Evolutionary conservation across 2,113 vertebrate species (phyloP).

Genomic region (Epinephelus moara): DNA sequence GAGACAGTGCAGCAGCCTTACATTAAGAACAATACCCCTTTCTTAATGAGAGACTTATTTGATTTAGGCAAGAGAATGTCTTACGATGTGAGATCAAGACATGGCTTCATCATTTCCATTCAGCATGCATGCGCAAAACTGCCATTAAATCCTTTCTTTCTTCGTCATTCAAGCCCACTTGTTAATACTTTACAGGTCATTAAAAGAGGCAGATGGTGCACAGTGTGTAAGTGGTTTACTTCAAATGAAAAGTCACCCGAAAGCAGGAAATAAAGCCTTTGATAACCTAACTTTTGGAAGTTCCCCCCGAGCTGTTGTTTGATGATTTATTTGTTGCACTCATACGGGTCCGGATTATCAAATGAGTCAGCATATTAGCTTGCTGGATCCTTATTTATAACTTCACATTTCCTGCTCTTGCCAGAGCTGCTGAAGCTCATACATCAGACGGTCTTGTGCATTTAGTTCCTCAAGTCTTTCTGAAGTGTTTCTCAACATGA

Average conservation of each 20-base stretch:
- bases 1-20: conserved; percentile 16
- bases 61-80: not conserved
- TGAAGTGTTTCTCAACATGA: not conserved
- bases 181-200: conserved; percentile 20
- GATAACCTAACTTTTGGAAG: conserved; percentile 9
- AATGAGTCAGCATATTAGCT: conserved; percentile 45
- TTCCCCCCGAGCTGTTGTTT: conserved; percentile 7
- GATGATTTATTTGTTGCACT: conserved; percentile 27
- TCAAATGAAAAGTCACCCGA: conserved; percentile 8
- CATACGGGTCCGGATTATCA: conserved; percentile 7
- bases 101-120: not conserved
- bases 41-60: conserved; percentile 5
- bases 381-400: conserved; percentile 20
- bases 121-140: not conserved
- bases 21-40: conserved; percentile 18
- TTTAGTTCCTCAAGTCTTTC: not conserved
- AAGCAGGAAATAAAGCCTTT: conserved; percentile 16
- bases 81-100: not conserved
- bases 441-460: conserved; percentile 3
- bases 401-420: conserved; percentile 9
- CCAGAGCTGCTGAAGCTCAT: not conserved
- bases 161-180: not conserved
- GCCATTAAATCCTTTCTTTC: conserved; percentile 7
- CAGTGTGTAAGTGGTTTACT: not conserved
- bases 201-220: conserved; percentile 12